Percentiles rank a stretch among this genome's conserved stretches.
Conservation (phyloP, 2,888 invertebrate genomes). For the Stramonita haemastoma region DNA sequence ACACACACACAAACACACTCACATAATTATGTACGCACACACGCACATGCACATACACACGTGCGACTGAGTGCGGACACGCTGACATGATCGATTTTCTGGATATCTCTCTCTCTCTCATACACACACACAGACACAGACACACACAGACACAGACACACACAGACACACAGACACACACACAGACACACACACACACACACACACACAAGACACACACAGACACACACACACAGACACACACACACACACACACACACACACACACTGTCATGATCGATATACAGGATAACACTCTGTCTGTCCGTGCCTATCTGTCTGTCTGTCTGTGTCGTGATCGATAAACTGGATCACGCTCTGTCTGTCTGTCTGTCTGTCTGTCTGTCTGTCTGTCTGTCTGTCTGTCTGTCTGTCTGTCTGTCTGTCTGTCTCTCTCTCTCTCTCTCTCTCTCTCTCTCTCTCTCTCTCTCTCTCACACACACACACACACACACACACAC, state of each 20-base stretch:
- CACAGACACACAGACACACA: conserved; percentile 33
- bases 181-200: conserved; percentile 34
- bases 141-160: conserved; percentile 26
- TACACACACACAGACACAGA: conserved; percentile 3
- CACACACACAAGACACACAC: conserved; percentile 37
- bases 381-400: too few relatives aligned
- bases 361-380: too few relatives aligned
- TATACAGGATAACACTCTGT: too few relatives aligned
- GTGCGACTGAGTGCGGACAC: background rate
- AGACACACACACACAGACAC: conserved; percentile 27
- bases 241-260: conserved; percentile 8
- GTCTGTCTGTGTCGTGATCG: too few relatives aligned
- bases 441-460: conserved; percentile 4
- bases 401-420: background rate
- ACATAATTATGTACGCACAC: background rate
- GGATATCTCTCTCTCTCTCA: too few relatives aligned
- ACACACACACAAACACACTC: background rate
- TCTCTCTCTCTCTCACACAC: too few relatives aligned
- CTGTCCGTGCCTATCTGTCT: too few relatives aligned
- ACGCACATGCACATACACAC: background rate
- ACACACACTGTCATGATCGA: too few relatives aligned
- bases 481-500: too few relatives aligned
- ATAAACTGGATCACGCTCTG: too few relatives aligned
- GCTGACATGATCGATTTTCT: too few relatives aligned
- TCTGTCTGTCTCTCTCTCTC: background rate